Base-by-base conservation (phyloP, 2,888 invertebrate species). In the Orthonychiurus folsomi region DNA sequence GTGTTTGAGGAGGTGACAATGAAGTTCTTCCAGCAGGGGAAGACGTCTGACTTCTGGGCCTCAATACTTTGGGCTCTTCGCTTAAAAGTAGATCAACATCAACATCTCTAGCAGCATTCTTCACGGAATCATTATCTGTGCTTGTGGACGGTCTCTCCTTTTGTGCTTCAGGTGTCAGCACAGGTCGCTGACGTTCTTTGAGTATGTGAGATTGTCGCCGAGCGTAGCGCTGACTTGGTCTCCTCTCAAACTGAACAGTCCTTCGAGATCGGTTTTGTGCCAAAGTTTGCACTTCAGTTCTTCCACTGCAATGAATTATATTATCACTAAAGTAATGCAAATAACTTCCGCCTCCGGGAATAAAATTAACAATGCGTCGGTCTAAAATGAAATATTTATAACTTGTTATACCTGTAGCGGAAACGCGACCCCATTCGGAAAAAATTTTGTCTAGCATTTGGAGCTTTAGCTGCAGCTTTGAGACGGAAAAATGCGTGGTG, bases 401-500 rank as follows among this genome's bases (percentile, higher is more conserved):
- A 48, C 48, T 48, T n/a, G 48, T 48, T 48, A 15, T 74, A 83
- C 83, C 83, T 82, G 76, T 89, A 89, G 76, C 93, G 86, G 78
- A 99, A 99, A 62, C 97, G 84, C 18, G 97, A 97, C 60, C 97
- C 97, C 93, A 99, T 94, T 67, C 99, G 83, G 80, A 99, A 94
- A 81, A 99, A 96, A 80, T 93, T 94, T 77, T 94, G 95, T 24
- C 93, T 83, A 0, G 89, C 89, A 27, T 88, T 88, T 2, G 90
- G 89, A 1, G 89, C 88, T 77, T 92, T 92, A 0, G 89, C 87
- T 1, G 92, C 89, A 47, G 89, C 90, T 69, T 91, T 85, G 61
- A 99, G 81, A 68, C 99, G 85, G 84, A 97, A 99, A 82, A 99
- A 99, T 1, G 96, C 92, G 80, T 99, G 99, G 80, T 99, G 95